Evolutionary conservation across 1,140 invertebrate genomes (phyloP).

Genomic region (Caerostris extrusa): DNA sequence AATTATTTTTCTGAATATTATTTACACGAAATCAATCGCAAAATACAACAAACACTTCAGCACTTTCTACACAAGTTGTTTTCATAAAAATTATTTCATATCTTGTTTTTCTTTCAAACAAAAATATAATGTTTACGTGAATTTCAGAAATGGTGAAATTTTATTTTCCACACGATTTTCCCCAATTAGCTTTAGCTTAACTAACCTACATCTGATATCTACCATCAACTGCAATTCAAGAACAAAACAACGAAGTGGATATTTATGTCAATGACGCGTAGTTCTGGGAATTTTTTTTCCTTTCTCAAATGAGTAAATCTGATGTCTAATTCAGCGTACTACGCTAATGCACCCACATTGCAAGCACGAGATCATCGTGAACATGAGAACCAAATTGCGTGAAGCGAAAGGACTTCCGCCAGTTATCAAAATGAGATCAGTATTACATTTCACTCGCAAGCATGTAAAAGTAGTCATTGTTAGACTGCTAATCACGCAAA

Average conservation of each 20-base stretch:
- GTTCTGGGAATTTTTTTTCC: background rate
- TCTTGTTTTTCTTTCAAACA: no score
- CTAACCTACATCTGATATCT: background rate
- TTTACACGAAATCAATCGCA: no score
- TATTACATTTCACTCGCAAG: slow-evolving; percentile 9
- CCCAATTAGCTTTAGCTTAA: background rate
- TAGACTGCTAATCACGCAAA: background rate
- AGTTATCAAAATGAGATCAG: slow-evolving; percentile 35
- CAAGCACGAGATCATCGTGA: background rate
- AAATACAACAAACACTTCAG: no score
- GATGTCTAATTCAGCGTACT: background rate
- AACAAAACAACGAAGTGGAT: background rate
- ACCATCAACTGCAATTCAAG: background rate
- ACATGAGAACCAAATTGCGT: slow-evolving; percentile 17
- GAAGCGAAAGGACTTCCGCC: background rate
- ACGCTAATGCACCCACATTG: background rate
- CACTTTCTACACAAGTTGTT: no score
- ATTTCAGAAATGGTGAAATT: no score
- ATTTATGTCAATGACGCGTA: background rate
- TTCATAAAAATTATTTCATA: no score
- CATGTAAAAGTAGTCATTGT: background rate
- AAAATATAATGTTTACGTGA: no score
- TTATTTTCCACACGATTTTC: no score
- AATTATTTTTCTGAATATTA: no score
- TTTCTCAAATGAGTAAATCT: background rate